phyloP scores from a whole-genome alignment of 2,113 vertebrate species.

The Sitta europaea region DNA sequence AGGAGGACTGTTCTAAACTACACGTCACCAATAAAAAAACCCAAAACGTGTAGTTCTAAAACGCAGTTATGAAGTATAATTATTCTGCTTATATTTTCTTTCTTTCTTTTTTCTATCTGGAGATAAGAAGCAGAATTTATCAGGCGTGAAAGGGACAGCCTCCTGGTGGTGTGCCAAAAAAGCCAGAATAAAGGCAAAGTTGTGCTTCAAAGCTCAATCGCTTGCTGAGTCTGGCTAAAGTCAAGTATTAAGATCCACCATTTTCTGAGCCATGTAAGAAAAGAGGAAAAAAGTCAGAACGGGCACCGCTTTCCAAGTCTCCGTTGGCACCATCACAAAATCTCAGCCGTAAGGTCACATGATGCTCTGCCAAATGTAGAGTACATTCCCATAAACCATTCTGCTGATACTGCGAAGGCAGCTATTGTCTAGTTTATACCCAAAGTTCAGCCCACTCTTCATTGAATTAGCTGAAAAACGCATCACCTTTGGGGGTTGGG shows the following conservation, averaged over 20 bases:
- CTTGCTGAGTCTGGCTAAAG: conserved; percentile 82
- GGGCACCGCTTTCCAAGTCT: conserved; percentile 79
- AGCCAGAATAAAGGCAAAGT: conserved; percentile 78
- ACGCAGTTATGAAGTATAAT: conserved; percentile 67
- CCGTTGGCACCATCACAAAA: conserved; percentile 85
- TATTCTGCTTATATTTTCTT: conserved; percentile 69
- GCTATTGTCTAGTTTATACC: conserved; percentile 95
- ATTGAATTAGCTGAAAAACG: conserved; percentile 86
- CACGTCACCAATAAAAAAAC: conserved; percentile 31
- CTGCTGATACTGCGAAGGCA: conserved; percentile 93
- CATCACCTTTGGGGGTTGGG: conserved; percentile 91
- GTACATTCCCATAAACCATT: conserved; percentile 89
- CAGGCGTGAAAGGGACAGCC: conserved; percentile 80
- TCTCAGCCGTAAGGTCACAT: conserved; percentile 87
- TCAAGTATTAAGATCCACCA: conserved; percentile 86
- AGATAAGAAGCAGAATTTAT: conserved; percentile 79
- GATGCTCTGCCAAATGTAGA: conserved; percentile 86
- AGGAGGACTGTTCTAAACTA: conserved; percentile 22
- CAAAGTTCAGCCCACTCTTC: conserved; percentile 85
- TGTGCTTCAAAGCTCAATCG: conserved; percentile 81
- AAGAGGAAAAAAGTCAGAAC: conserved; percentile 75
- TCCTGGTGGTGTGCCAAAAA: conserved; percentile 82
- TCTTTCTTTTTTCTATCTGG: conserved; percentile 62
- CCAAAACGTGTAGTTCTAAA: conserved; percentile 26
- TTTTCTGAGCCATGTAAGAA: conserved; percentile 85